A percentile compares a stretch with the other conserved stretches of the same genome.
These are phyloP conservation scores for Apoda limacodes DNA, from an alignment of 2,888 invertebrate species.

Conservation along the genomic window DNA sequence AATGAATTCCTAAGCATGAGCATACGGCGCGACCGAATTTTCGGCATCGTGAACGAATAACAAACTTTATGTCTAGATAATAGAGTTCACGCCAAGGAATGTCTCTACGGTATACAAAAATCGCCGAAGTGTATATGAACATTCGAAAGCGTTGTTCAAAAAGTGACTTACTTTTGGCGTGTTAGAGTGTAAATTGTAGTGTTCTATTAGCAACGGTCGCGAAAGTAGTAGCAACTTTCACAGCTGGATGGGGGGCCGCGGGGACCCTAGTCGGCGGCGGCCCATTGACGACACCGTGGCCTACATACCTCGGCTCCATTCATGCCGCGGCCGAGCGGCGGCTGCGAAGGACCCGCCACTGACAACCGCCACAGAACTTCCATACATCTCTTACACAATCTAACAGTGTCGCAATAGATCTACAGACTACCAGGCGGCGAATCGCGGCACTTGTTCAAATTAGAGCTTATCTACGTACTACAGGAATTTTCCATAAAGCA, in stretches of 20 bases:
- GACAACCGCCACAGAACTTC: too few relatives aligned
- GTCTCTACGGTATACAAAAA: slow-evolving; percentile 50
- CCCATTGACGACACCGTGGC: slow-evolving; percentile 70
- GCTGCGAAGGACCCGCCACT: too few relatives aligned
- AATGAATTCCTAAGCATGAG: slow-evolving; percentile 68
- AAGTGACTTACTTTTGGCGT: slow-evolving; percentile 52
- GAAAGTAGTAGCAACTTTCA: slow-evolving; percentile 69
- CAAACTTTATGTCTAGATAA: slow-evolving; percentile 29
- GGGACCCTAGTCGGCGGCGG: slow-evolving; percentile 55
- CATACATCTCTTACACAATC: slow-evolving; percentile 55
- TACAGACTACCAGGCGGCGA: slow-evolving; percentile 33
- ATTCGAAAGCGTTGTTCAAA: slow-evolving; percentile 40
- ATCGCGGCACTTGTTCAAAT: slow-evolving; percentile 65
- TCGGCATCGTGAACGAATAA: slow-evolving; percentile 29
- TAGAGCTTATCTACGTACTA: too few relatives aligned
- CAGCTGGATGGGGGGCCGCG: slow-evolving; percentile 57
- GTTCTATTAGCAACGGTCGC: slow-evolving; percentile 43
- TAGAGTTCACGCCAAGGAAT: slow-evolving; percentile 38
- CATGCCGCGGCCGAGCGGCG: too few relatives aligned
- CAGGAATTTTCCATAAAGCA: too few relatives aligned
- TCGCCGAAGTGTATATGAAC: slow-evolving; percentile 64
- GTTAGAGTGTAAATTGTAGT: slow-evolving; percentile 52
- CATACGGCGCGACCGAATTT: slow-evolving; percentile 61
- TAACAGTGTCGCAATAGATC: slow-evolving; percentile 56
- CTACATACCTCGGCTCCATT: slow-evolving; percentile 65